Evolutionary conservation across 2,888 invertebrate genomes (phyloP).

Genomic region (Andrena haemorrhoa): DNA sequence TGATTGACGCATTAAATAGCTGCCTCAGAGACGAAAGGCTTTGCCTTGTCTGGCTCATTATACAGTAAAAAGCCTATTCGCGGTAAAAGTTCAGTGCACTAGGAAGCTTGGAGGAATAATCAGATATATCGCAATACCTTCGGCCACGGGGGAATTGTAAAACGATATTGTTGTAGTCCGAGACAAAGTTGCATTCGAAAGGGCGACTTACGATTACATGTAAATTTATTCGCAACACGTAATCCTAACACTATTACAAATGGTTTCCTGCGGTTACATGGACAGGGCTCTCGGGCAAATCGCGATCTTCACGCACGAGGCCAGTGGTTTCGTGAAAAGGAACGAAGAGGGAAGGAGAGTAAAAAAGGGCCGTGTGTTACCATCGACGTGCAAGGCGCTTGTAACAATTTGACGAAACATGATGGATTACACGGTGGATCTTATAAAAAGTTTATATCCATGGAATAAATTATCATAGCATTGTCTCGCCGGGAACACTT

Average conservation of each 20-base stretch:
- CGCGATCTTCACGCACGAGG: conserved; percentile 60
- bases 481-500: conserved; percentile 62
- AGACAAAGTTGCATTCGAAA: conserved; percentile 35
- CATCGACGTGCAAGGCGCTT: conserved; percentile 64
- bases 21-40: no score
- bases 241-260: conserved; percentile 51
- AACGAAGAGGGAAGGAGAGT: conserved; percentile 27
- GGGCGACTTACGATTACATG: conserved; percentile 34
- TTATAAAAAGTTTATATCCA: conserved; percentile 75
- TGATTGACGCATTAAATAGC: no score
- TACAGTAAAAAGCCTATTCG: not conserved
- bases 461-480: conserved; percentile 79
- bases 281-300: conserved; percentile 45
- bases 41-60: conserved; percentile 15
- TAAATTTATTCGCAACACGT: conserved; percentile 62
- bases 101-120: conserved; percentile 4
- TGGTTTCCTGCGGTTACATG: conserved; percentile 49
- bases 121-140: not conserved
- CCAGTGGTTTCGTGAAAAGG: conserved; percentile 57
- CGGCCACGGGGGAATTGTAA: conserved; percentile 15
- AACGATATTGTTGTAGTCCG: conserved; percentile 22
- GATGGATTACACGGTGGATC: conserved; percentile 77
- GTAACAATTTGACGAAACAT: conserved; percentile 79
- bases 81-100: conserved; percentile 30
- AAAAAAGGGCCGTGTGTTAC: conserved; percentile 47